Conservation (phyloP, 2,797 vertebrate species). For the Argentina silus region DNA sequence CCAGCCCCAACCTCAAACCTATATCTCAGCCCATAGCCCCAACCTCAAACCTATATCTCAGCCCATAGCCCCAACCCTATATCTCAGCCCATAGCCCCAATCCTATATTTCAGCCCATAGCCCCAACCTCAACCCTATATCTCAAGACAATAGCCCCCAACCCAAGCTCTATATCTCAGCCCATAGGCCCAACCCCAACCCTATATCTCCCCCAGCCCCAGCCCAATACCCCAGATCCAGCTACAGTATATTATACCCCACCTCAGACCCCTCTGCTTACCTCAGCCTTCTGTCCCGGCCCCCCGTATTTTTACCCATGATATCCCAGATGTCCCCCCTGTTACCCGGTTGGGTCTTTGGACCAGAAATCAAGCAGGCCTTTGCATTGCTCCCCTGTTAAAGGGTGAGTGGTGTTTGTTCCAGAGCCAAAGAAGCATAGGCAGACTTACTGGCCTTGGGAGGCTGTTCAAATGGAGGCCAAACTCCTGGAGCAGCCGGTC, state of each 20-base stretch:
- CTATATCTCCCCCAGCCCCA: not conserved
- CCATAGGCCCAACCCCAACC: not conserved
- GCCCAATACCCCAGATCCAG: not conserved
- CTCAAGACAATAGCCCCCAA: no score
- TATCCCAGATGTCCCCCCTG: not conserved
- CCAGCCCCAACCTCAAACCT: not conserved
- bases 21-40: not conserved
- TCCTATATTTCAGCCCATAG: not conserved
- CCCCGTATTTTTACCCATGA: not conserved
- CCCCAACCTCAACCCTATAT: not conserved
- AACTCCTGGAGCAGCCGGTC: constrained; percentile 8
- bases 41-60: not conserved
- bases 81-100: not conserved
- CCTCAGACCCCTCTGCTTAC: no score
- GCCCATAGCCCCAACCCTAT: not conserved
- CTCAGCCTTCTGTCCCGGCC: not conserved
- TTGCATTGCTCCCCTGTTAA: constrained; percentile 5
- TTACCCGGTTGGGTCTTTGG: no score
- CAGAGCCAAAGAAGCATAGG: constrained; percentile 4
- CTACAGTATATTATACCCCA: not conserved
- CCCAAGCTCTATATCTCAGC: not conserved
- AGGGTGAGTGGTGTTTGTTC: constrained; percentile 7
- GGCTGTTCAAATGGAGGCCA: not conserved
- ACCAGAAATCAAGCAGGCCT: not conserved
- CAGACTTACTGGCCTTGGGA: constrained; percentile 17